phyloP scores from a whole-genome alignment of 1,140 invertebrate genomes.

The Idris sp. region DNA sequence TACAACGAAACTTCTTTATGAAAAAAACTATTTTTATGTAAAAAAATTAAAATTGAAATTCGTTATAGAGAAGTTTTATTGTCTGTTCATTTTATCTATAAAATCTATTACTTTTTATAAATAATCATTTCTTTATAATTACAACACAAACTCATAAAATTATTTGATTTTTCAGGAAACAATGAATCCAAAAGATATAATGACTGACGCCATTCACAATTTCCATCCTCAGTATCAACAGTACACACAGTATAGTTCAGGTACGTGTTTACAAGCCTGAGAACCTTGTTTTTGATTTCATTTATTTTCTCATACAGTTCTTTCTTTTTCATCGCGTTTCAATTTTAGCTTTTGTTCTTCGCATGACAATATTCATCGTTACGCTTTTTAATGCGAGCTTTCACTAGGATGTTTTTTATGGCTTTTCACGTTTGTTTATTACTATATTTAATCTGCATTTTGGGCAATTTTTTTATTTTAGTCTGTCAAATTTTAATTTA shows the following conservation, averaged over 20 bases:
- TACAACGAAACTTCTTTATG: too few species aligned
- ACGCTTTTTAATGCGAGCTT: conserved; percentile 40
- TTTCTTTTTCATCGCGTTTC: conserved; percentile 4
- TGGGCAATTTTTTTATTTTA: conserved; percentile 3
- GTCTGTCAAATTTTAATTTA: conserved; percentile 4
- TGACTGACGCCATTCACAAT: conserved; percentile 99
- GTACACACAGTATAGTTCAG: conserved; percentile 98
- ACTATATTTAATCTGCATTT: too few species aligned
- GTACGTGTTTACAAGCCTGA: conserved; percentile 79
- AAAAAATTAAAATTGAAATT: too few species aligned
- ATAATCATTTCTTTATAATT: too few species aligned
- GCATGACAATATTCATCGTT: conserved; percentile 43
- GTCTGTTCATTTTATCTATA: too few species aligned
- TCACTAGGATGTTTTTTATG: conserved; percentile 18
- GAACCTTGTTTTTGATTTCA: conserved; percentile 45
- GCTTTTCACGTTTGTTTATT: conserved; percentile 17
- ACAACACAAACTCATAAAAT: too few species aligned
- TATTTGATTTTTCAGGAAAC: conserved; percentile 96
- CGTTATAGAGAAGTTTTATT: too few species aligned
- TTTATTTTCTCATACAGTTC: conserved; percentile 51
- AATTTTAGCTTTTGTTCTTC: conserved; percentile 11
- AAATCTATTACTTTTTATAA: too few species aligned
- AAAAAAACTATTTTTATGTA: too few species aligned
- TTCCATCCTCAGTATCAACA: conserved; percentile 99
- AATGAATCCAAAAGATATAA: conserved; percentile 99